These are phyloP conservation scores for Agonopterix alstromeriana DNA, from an alignment of 2,888 invertebrate genomes.

Conservation along the genomic window DNA sequence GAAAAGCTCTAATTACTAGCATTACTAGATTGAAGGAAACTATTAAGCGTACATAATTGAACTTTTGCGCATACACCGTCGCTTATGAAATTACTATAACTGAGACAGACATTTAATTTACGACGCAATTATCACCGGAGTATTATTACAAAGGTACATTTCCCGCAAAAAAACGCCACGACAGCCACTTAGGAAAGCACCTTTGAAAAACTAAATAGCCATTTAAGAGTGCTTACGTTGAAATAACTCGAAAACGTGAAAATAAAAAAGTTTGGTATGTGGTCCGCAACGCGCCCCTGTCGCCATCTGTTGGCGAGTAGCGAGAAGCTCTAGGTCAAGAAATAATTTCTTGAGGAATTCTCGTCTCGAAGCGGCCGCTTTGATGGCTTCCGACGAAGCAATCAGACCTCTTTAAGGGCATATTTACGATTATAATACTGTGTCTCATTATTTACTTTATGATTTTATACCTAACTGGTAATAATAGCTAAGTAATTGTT, in stretches of 20 bases:
- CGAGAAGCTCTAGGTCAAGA: slow-evolving; percentile 53
- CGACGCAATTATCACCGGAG: slow-evolving; percentile 59
- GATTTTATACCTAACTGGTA: slow-evolving; percentile 60
- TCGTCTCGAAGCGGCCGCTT: slow-evolving; percentile 61
- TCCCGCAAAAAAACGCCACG: slow-evolving; percentile 40
- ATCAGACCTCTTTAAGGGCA: slow-evolving; percentile 72
- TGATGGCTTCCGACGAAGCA: slow-evolving; percentile 73
- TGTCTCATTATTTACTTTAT: slow-evolving; percentile 72
- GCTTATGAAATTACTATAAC: slow-evolving; percentile 55
- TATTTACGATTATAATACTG: slow-evolving; percentile 76
- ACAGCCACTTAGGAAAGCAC: slow-evolving; percentile 65
- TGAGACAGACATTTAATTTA: slow-evolving; percentile 53
- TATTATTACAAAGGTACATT: slow-evolving; percentile 62
- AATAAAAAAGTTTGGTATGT: slow-evolving; percentile 15
- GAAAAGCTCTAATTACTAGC: slow-evolving; percentile 4
- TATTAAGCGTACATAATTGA: slow-evolving; percentile 19
- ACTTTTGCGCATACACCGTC: slow-evolving; percentile 32
- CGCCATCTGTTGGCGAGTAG: slow-evolving; percentile 72
- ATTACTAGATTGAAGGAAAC: slow-evolving; percentile 16
- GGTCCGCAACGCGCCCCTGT: slow-evolving; percentile 56
- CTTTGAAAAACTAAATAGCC: slow-evolving; percentile 72
- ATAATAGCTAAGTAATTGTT: slow-evolving; percentile 61
- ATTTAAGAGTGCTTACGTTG: slow-evolving; percentile 67
- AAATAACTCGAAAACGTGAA: slow-evolving; percentile 53
- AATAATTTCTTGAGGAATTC: slow-evolving; percentile 61